phyloP scores from a whole-genome alignment of 1,140 invertebrate species.

The Probaryconus sp. region DNA sequence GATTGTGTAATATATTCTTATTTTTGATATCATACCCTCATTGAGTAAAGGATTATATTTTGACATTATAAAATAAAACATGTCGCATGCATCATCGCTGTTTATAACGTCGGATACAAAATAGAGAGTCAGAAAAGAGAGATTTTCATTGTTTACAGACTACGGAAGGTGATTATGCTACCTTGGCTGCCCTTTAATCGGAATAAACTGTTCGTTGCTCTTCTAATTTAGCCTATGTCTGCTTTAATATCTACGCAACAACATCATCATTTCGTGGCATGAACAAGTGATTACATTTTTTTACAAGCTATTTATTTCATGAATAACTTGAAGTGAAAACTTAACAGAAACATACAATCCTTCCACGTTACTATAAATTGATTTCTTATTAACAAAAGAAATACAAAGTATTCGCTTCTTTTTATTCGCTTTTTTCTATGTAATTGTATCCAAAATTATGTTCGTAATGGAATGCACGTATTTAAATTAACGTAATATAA shows the following conservation, averaged over 20 bases:
- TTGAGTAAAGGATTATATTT: no score
- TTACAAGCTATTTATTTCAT: conserved; percentile 14
- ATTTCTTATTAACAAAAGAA: no score
- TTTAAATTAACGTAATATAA: conserved; percentile 63
- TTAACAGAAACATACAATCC: no score
- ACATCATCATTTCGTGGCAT: conserved; percentile 63
- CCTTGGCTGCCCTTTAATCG: conserved; percentile 72
- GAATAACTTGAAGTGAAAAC: conserved; percentile 41
- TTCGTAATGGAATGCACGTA: conserved; percentile 30
- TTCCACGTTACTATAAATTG: no score
- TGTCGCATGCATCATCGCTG: conserved; percentile 74
- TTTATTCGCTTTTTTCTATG: conserved; percentile 55
- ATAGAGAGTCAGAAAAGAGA: conserved; percentile 70
- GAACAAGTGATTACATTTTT: conserved; percentile 38
- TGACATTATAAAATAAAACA: no score
- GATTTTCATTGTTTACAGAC: conserved; percentile 76
- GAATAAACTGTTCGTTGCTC: conserved; percentile 52
- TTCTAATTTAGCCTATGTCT: conserved; percentile 71
- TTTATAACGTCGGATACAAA: conserved; percentile 73
- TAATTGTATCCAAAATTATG: conserved; percentile 58
- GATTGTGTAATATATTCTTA: no score
- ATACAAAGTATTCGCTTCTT: conserved; percentile 41
- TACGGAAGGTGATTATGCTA: conserved; percentile 76
- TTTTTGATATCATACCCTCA: no score
- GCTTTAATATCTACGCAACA: conserved; percentile 65